Base-by-base conservation (phyloP, 1,140 invertebrate species). In the Cardiocondyla obscurior region DNA sequence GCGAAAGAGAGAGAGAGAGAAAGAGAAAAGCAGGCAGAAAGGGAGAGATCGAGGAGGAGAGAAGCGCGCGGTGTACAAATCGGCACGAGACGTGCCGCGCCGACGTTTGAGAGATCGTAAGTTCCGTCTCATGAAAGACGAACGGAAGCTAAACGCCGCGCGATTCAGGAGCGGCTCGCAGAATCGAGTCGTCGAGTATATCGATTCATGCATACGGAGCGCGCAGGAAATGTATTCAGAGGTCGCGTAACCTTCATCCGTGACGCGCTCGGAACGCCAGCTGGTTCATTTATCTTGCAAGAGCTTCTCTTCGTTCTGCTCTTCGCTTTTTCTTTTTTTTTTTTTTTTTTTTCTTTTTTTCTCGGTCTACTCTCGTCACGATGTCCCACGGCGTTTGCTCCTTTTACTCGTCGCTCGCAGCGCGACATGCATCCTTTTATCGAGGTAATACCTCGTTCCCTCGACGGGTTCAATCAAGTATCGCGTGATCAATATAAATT, bases 221-320 rank as follows among this genome's bases (percentile, higher is more conserved):
- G 67, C 69, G 72, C 84, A 88, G 87, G 87, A 89, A 89, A 82
- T 79, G 87, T 88, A 89, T 88, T 89, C 87, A 88, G 57, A 51
- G 85, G 85, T 83, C 85, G 79, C 81, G 65, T 84, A 86, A 79
- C 72, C 84, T 85, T 89, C 87, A 44, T 51, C 67, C 81, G 84
- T 84, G 87, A 89, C 86, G 73, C 72, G 46, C 42, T 64, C 57
- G 53, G 70, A n/a, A 57, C 60, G 64, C 76, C 87, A 88, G 88
- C 86, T 89, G 88, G 81, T 89, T 86, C 88, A 86, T 88, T 88
- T 88, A 88, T 89, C 88, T 86, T 89, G 74, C 84, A 87, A 49
- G 72, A 77, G 83, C 87, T 77, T 12, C 87, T 85, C 83, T 85
- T 67, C 73, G 39, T 55, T n/a, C 64, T 16, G 30, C 19, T 81